These are phyloP conservation scores for Spea hammondii DNA, from an alignment of 2,797 vertebrate genomes.

Conservation along the genomic window DNA sequence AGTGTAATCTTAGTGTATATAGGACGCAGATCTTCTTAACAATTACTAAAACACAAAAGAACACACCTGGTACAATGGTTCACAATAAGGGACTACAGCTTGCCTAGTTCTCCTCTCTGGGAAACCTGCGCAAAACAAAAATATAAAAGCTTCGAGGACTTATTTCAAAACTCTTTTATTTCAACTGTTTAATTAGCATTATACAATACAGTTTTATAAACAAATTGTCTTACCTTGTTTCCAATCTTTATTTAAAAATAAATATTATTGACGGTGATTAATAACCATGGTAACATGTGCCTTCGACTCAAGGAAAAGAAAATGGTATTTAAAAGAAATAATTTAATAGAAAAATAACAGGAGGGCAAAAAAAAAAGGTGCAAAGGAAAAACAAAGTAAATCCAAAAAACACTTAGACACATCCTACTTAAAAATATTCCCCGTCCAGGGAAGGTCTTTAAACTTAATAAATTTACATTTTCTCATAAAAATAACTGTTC, in stretches of 20 bases:
- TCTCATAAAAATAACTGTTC: conserved; percentile 69
- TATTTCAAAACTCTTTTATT: conserved; percentile 85
- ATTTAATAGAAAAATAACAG: conserved; percentile 70
- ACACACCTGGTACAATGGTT: no score
- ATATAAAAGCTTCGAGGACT: conserved; percentile 54
- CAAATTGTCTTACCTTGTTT: conserved; percentile 83
- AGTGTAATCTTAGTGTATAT: no score
- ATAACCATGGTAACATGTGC: conserved; percentile 81
- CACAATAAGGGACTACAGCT: no score
- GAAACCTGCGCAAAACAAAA: background rate
- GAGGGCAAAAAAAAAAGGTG: conserved; percentile 57
- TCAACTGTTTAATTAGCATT: conserved; percentile 82
- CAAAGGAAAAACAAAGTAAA: conserved; percentile 60
- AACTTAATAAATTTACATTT: conserved; percentile 67
- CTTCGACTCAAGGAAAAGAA: conserved; percentile 82
- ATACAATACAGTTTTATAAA: conserved; percentile 87
- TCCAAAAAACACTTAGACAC: conserved; percentile 61
- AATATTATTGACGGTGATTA: conserved; percentile 89
- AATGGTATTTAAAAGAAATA: conserved; percentile 78
- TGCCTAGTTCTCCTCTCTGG: no score
- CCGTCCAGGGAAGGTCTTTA: conserved; percentile 69
- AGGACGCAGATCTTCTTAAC: no score
- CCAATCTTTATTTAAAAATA: conserved; percentile 93
- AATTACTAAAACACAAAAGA: no score
- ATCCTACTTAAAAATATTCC: conserved; percentile 77